A percentile compares a stretch with the other conserved stretches of the same genome.
Evolutionary conservation across 2,888 invertebrate genomes (phyloP).

Genomic region (Zele albiditarsus): DNA sequence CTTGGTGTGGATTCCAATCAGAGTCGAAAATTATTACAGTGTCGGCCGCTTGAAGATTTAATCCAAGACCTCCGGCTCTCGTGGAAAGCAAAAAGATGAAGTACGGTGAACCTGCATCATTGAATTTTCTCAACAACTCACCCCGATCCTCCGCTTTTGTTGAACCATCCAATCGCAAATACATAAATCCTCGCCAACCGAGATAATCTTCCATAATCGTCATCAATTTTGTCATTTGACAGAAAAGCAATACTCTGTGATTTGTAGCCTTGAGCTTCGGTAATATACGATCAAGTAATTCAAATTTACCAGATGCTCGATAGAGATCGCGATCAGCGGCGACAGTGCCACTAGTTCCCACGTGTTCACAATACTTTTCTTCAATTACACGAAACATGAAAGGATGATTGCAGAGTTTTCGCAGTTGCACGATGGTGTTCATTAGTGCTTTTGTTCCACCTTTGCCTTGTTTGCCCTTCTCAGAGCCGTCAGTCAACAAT

Average conservation of each 20-base stretch:
- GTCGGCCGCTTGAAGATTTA: conserved; percentile 98
- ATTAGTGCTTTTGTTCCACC: conserved; percentile 97
- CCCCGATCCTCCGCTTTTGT: conserved; percentile 99
- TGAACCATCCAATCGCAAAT: conserved; percentile 96
- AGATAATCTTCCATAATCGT: conserved; percentile 99
- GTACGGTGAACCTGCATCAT: conserved; percentile 90
- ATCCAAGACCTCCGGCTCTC: conserved; percentile 97
- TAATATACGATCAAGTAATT: conserved; percentile 95
- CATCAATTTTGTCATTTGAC: conserved; percentile 99
- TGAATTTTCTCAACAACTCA: conserved; percentile 92
- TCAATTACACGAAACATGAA: conserved; percentile 99
- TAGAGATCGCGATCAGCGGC: conserved; percentile 92
- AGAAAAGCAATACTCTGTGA: conserved; percentile 97
- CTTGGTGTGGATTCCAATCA: conserved; percentile 99
- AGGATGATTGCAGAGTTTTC: conserved; percentile 99
- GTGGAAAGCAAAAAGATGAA: conserved; percentile 98
- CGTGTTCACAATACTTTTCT: conserved; percentile 95
- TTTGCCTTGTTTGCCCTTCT: conserved; percentile 94
- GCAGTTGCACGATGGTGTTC: conserved; percentile 99
- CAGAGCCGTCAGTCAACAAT: conserved; percentile 94
- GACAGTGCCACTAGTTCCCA: conserved; percentile 82
- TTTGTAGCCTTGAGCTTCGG: conserved; percentile 94
- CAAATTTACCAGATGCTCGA: conserved; percentile 97
- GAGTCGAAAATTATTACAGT: conserved; percentile 99
- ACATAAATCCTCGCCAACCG: conserved; percentile 90